Evolutionary conservation across 1,140 invertebrate genomes (phyloP).

Genomic region (Pygmarrhopalites habei): DNA sequence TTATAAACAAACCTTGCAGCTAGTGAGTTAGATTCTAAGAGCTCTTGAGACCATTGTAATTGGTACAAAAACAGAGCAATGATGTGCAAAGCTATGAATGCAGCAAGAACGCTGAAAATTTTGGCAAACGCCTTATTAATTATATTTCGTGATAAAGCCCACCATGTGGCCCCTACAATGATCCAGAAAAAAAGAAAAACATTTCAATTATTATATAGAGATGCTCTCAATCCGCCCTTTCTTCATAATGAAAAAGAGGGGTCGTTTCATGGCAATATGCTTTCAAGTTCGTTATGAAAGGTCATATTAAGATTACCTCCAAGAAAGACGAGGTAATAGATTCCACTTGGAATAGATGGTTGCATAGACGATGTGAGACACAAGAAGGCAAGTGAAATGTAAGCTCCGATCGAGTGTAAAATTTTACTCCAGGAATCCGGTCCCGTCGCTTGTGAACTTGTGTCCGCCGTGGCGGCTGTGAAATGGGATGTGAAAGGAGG

Average conservation of each 20-base stretch:
- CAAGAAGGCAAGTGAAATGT: constrained; percentile 53
- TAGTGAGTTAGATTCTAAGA: constrained; percentile 50
- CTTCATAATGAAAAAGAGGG: no score
- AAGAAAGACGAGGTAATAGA: constrained; percentile 83
- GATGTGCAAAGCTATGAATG: constrained; percentile 68
- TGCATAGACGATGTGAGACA: constrained; percentile 69
- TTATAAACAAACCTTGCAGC: constrained; percentile 53
- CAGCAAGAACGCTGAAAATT: constrained; percentile 60
- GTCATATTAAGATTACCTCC: no score
- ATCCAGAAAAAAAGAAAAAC: no score
- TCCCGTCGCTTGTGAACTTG: not conserved
- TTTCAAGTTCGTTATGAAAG: no score
- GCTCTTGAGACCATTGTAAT: constrained; percentile 69
- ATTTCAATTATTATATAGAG: no score
- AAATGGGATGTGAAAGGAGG: not conserved
- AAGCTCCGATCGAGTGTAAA: constrained; percentile 38
- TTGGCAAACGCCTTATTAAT: constrained; percentile 63
- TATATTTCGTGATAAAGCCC: constrained; percentile 63
- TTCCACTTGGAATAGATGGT: constrained; percentile 66
- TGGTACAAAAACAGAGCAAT: constrained; percentile 75
- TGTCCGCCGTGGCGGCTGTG: not conserved
- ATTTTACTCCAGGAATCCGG: constrained; percentile 34
- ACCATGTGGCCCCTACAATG: constrained; percentile 86
- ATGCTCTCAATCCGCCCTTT: no score
- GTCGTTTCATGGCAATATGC: no score